Evolutionary conservation across 2,113 vertebrate species (phyloP).

Genomic region (human (Homo sapiens)): DNA sequence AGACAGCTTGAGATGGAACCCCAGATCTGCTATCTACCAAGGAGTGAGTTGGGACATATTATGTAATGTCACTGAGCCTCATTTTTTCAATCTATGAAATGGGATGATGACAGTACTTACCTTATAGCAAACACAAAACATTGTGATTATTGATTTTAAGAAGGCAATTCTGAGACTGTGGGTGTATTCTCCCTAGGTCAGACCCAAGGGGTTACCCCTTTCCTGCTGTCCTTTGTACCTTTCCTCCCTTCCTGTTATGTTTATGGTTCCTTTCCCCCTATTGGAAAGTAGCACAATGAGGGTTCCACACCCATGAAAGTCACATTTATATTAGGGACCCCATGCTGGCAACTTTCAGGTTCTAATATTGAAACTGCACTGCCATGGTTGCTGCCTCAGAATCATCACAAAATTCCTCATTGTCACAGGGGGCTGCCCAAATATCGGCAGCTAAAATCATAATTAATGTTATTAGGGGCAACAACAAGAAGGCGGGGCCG

Average conservation of each 20-base stretch:
- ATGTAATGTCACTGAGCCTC: background rate
- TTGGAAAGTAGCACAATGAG: background rate
- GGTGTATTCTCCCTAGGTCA: background rate
- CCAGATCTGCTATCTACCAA: background rate
- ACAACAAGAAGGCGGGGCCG: background rate
- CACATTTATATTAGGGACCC: background rate
- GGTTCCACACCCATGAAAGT: background rate
- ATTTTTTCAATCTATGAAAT: background rate
- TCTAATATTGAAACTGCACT: background rate
- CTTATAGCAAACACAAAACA: background rate
- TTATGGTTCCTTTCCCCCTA: background rate
- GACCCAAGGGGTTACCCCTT: background rate
- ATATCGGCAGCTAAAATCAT: slow-evolving; percentile 44
- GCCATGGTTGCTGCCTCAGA: background rate
- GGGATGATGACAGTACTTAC: background rate
- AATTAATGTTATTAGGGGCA: slow-evolving; percentile 50
- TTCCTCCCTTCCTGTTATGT: background rate
- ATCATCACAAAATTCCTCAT: background rate
- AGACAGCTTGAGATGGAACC: background rate
- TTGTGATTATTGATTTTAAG: background rate
- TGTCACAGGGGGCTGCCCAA: background rate
- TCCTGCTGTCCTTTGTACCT: background rate
- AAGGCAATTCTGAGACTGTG: background rate
- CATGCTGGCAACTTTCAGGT: background rate
- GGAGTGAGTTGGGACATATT: background rate